Conservation (phyloP, 1,140 invertebrate genomes). For the Pogonomyrmex barbatus region DNA sequence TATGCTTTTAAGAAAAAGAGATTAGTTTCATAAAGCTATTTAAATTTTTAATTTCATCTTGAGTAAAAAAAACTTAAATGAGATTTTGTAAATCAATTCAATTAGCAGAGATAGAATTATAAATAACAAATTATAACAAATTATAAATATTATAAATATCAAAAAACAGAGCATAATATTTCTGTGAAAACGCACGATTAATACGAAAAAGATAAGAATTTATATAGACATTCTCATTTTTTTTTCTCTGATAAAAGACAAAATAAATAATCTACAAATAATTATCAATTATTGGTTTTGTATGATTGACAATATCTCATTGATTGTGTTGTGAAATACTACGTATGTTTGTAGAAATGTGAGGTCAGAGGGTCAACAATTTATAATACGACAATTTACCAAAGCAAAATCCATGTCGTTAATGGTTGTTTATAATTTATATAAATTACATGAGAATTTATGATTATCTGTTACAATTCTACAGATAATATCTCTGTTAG, state of each 20-base stretch:
- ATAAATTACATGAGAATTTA: conserved; percentile 80
- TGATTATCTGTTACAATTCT: conserved; percentile 70
- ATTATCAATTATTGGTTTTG: conserved; percentile 18
- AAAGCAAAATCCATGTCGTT: conserved; percentile 28
- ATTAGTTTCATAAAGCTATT: conserved; percentile 20
- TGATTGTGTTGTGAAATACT: neutral
- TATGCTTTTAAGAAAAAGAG: neutral
- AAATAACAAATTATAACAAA: no score
- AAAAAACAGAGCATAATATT: neutral
- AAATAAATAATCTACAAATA: conserved; percentile 19
- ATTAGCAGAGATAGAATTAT: neutral
- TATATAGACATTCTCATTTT: neutral
- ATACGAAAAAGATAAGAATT: neutral
- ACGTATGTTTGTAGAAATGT: neutral
- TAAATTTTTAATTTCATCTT: conserved; percentile 18
- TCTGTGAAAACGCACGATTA: neutral
- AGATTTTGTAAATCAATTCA: neutral
- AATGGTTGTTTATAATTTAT: conserved; percentile 80
- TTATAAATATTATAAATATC: no score
- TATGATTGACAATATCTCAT: neutral
- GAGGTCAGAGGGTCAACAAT: conserved; percentile 48
- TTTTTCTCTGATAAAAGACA: neutral
- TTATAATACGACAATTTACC: conserved; percentile 51
- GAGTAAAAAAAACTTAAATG: neutral
- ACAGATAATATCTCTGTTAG: conserved; percentile 33